Percentiles rank a stretch among this genome's conserved stretches.
Conservation (phyloP, 2,113 vertebrate species). For the Eudyptes chrysolophus region DNA sequence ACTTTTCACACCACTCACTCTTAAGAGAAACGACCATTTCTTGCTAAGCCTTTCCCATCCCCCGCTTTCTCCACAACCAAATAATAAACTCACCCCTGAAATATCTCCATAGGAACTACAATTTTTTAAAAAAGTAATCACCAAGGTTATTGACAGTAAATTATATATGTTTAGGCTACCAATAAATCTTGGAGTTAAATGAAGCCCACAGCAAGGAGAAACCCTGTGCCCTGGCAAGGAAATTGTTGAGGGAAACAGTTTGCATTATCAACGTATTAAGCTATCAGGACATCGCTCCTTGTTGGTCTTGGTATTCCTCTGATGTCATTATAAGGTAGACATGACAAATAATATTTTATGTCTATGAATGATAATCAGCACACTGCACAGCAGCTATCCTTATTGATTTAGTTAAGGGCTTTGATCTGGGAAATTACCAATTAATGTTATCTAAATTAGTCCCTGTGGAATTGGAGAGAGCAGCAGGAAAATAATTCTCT, state of each 20-base stretch:
- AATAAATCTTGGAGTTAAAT: background rate
- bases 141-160: background rate
- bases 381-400: background rate
- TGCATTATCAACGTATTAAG: background rate
- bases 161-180: background rate
- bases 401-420: background rate
- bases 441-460: constrained; percentile 45
- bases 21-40: background rate
- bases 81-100: background rate
- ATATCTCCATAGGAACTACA: background rate
- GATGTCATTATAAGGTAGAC: constrained; percentile 25
- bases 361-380: background rate
- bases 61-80: background rate
- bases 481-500: background rate
- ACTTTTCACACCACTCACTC: background rate
- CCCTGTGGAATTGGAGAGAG: background rate
- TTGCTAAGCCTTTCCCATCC: background rate
- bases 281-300: background rate
- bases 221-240: background rate
- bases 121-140: background rate
- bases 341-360: constrained; percentile 39
- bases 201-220: background rate
- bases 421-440: constrained; percentile 26
- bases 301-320: background rate
- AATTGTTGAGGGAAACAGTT: background rate